Evolutionary conservation across 2,113 vertebrate genomes (phyloP).

Genomic region (Pteronura brasiliensis): DNA sequence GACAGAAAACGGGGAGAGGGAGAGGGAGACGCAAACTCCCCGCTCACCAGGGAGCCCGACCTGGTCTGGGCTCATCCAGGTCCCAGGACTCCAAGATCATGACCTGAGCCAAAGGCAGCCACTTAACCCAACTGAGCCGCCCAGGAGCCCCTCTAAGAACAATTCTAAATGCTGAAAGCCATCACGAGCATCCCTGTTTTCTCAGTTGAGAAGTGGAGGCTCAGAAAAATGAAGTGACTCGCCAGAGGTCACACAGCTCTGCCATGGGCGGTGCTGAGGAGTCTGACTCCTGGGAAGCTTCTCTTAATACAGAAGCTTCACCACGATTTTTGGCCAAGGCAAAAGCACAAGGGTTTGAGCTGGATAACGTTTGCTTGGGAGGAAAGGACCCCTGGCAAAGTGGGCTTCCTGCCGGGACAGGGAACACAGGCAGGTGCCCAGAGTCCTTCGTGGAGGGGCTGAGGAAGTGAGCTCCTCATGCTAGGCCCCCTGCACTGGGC

Average conservation of each 20-base stretch:
- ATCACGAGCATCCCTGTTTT: not conserved
- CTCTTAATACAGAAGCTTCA: fast-evolving
- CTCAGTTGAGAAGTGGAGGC: not conserved
- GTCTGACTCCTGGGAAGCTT: not conserved
- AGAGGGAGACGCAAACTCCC: not conserved
- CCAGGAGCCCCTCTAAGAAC: not conserved
- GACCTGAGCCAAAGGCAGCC: not conserved
- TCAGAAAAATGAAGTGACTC: not conserved
- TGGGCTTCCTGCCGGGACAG: not conserved
- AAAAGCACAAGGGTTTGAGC: not conserved
- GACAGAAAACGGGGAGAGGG: not conserved
- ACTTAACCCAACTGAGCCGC: not conserved
- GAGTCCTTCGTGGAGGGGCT: fast-evolving
- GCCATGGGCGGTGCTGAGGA: not conserved
- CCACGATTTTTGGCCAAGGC: not conserved
- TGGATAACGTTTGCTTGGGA: not conserved
- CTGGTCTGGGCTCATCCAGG: not conserved
- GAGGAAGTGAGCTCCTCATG: not conserved
- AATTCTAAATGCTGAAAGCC: too few species aligned
- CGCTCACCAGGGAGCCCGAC: not conserved
- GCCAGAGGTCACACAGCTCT: not conserved
- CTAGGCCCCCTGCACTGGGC: not conserved
- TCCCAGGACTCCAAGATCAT: not conserved
- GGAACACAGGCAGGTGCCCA: not conserved
- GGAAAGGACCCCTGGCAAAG: too few species aligned